Conservation (phyloP, 2,113 vertebrate species). For the Fukomys damarensis region DNA sequence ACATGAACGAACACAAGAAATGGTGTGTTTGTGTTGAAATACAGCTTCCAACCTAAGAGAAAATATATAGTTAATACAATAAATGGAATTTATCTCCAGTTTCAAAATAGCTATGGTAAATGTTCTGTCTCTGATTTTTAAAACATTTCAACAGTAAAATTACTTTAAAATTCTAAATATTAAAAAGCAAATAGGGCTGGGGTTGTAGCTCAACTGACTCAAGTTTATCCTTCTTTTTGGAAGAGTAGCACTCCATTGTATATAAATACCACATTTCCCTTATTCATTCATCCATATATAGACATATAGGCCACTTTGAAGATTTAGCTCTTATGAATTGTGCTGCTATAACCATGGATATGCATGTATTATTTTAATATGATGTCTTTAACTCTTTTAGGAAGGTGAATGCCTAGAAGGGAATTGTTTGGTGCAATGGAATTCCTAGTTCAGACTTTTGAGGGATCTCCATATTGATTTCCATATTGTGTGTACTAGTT, state of each 20-base stretch:
- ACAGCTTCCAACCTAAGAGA: not conserved
- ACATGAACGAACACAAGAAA: not conserved
- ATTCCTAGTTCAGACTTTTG: not conserved
- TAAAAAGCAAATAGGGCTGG: not conserved
- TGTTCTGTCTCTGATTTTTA: not conserved
- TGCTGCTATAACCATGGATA: not conserved
- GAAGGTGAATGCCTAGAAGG: not conserved
- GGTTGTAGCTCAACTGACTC: not conserved
- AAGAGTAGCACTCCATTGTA: not conserved
- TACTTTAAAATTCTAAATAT: conserved; percentile 10
- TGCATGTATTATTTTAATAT: not conserved
- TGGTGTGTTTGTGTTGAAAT: not conserved
- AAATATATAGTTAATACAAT: not conserved
- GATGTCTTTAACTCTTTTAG: not conserved
- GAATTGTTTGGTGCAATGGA: not conserved
- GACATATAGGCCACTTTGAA: not conserved
- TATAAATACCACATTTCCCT: not conserved
- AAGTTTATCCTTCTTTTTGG: not conserved
- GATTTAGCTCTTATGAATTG: not conserved
- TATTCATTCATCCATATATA: not conserved
- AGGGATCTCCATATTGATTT: not conserved
- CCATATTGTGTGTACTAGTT: not conserved
- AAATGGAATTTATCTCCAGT: not conserved
- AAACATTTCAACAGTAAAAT: not conserved
- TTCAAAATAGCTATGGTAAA: not conserved